These are phyloP conservation scores for Ondatra zibethicus DNA, from an alignment of 2,113 vertebrate genomes.

Conservation along the genomic window DNA sequence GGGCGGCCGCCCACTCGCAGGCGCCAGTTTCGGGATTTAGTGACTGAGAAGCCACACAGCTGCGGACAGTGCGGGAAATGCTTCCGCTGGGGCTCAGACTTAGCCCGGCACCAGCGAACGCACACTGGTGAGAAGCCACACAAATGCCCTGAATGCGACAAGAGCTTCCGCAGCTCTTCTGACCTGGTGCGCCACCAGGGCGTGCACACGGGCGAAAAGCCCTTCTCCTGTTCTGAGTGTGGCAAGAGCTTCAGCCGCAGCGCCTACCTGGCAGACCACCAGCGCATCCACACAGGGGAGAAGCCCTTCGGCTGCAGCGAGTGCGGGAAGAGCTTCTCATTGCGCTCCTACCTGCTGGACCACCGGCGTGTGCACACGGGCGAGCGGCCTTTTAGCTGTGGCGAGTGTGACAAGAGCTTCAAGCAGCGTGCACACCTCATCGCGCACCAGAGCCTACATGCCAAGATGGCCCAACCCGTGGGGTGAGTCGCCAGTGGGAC, in stretches of 20 bases:
- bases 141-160: slow-evolving; percentile 77
- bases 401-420: slow-evolving; percentile 80
- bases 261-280: slow-evolving; percentile 80
- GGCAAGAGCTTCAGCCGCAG: slow-evolving; percentile 82
- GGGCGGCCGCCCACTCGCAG: slow-evolving; percentile 47
- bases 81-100: slow-evolving; percentile 81
- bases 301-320: slow-evolving; percentile 78
- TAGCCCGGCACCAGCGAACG: slow-evolving; percentile 79
- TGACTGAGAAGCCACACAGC: slow-evolving; percentile 67
- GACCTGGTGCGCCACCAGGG: slow-evolving; percentile 80
- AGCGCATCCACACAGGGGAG: slow-evolving; percentile 79
- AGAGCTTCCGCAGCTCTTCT: slow-evolving; percentile 81
- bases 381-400: slow-evolving; percentile 79
- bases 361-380: slow-evolving; percentile 79
- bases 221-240: slow-evolving; percentile 75
- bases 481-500: slow-evolving; percentile 47
- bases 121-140: slow-evolving; percentile 81
- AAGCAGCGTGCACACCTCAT: slow-evolving; percentile 82
- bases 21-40: slow-evolving; percentile 64
- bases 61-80: slow-evolving; percentile 79
- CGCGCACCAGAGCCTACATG: slow-evolving; percentile 80
- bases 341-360: slow-evolving; percentile 81
- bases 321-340: slow-evolving; percentile 80
- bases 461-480: slow-evolving; percentile 72
- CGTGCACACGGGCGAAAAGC: slow-evolving; percentile 80